Percentiles rank a stretch among this genome's conserved stretches.
Evolutionary conservation across 1,140 invertebrate species (phyloP).

Genomic region (Antheraea pernyi): DNA sequence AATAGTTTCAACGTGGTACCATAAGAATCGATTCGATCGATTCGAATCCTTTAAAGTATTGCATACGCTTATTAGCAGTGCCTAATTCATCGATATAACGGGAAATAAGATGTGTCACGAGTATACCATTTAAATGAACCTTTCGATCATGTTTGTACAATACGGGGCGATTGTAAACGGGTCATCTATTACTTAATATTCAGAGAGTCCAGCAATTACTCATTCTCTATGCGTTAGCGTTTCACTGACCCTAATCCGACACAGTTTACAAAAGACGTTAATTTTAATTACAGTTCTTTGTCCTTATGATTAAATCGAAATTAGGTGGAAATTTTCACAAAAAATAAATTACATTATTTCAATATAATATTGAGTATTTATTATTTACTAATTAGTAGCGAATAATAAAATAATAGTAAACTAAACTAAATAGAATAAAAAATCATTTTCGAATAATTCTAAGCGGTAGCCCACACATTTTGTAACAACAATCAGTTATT

Average conservation of each 20-base stretch:
- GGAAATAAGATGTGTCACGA: not conserved
- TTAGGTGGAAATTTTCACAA: too few species aligned
- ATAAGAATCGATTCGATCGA: too few species aligned
- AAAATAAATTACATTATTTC: too few species aligned
- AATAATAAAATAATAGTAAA: too few species aligned
- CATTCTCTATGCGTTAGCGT: constrained; percentile 60
- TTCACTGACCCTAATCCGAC: constrained; percentile 30
- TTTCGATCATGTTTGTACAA: constrained; percentile 46
- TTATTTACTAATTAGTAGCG: too few species aligned
- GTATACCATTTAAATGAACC: constrained; percentile 39
- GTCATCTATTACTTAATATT: constrained; percentile 70
- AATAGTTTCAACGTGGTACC: too few species aligned
- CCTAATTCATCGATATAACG: not conserved
- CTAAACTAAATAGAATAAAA: too few species aligned
- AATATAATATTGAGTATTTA: too few species aligned
- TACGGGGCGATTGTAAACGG: constrained; percentile 51
- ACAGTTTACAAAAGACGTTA: not conserved
- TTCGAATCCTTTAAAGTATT: not conserved
- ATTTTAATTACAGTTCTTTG: not conserved
- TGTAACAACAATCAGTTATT: constrained; percentile 40
- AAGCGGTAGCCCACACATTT: not conserved
- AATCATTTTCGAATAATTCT: not conserved
- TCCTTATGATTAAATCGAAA: not conserved
- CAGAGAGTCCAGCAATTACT: constrained; percentile 65
- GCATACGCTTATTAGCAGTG: not conserved